Evolutionary conservation across 2,888 invertebrate species (phyloP).

Genomic region (Synergus japonicus): DNA sequence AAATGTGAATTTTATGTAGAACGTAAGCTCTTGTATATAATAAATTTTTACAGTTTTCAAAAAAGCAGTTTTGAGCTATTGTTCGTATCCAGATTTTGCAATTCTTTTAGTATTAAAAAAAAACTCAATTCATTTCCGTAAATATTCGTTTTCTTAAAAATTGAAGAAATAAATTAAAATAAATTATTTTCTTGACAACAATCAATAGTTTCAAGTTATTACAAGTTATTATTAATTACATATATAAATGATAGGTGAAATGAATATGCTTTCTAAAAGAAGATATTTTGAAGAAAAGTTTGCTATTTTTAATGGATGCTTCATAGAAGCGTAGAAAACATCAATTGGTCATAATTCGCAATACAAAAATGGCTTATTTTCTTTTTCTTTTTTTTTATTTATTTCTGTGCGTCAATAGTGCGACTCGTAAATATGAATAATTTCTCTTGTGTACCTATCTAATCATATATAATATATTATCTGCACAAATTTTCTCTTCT

Average conservation of each 20-base stretch:
- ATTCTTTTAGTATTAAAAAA: not conserved
- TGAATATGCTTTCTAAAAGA: not conserved
- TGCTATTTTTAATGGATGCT: not conserved
- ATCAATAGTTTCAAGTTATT: not conserved
- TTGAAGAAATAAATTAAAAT: not conserved
- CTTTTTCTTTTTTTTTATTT: not conserved
- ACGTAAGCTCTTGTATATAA: slow-evolving; percentile 33
- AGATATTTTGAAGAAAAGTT: not conserved
- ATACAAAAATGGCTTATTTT: not conserved
- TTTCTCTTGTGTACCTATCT: slow-evolving; percentile 9
- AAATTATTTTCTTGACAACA: not conserved
- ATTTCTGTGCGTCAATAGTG: not conserved
- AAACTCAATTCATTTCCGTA: not conserved
- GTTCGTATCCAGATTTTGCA: not conserved
- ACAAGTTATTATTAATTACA: not conserved
- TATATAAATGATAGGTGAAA: not conserved
- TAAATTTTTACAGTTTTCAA: slow-evolving; percentile 34
- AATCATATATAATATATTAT: not conserved
- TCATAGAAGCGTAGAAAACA: not conserved
- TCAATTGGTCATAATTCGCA: not conserved
- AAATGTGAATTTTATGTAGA: slow-evolving; percentile 30
- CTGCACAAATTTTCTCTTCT: not conserved
- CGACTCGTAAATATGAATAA: slow-evolving; percentile 1
- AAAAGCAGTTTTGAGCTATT: not conserved
- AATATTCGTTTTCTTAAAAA: no score